Evolutionary conservation across 2,797 vertebrate species (phyloP).

Genomic region (Nyctibius grandis): DNA sequence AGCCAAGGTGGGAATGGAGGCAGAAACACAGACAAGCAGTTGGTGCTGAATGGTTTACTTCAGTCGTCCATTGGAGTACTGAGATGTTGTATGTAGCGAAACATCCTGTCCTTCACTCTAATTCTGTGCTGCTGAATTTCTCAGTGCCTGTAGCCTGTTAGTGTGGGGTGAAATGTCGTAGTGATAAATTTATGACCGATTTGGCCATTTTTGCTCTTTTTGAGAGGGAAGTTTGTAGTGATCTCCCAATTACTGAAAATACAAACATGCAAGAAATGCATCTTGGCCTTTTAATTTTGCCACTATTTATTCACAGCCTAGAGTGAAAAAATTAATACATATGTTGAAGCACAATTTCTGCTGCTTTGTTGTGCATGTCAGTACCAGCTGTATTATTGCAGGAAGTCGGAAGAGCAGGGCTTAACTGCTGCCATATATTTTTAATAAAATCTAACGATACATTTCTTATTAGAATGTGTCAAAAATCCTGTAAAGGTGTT

Average conservation of each 20-base stretch:
- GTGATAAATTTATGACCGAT: too few species aligned
- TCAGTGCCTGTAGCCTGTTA: not conserved
- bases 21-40: not conserved
- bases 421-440: not conserved
- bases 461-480: not conserved
- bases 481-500: not conserved
- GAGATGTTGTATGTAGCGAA: fast-evolving
- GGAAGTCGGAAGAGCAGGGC: not conserved
- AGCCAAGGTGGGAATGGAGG: not conserved
- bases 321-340: not conserved
- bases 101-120: not conserved
- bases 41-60: not conserved
- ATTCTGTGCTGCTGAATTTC: not conserved
- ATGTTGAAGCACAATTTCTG: not conserved
- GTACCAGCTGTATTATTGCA: not conserved
- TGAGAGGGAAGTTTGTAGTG: not conserved
- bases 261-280: not conserved
- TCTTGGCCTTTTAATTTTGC: not conserved
- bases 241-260: not conserved
- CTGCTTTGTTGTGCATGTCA: not conserved
- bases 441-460: not conserved
- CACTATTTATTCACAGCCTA: not conserved
- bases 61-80: too few species aligned
- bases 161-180: not conserved
- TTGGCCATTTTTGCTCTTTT: not conserved